Evolutionary conservation across 1,140 invertebrate species (phyloP).

Genomic region (Drosophila insularis): DNA sequence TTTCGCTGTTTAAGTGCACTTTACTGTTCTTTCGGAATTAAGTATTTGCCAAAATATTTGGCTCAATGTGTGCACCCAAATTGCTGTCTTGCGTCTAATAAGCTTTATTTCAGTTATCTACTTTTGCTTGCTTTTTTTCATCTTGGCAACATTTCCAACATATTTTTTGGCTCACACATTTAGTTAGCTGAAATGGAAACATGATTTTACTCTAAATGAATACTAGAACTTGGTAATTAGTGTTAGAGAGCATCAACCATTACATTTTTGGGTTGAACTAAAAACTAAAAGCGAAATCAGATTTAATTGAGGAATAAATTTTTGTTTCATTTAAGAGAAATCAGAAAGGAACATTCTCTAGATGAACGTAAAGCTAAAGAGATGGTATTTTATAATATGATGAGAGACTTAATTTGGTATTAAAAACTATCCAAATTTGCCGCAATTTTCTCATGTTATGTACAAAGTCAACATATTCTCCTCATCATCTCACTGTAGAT

Average conservation of each 20-base stretch:
- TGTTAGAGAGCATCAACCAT: not conserved
- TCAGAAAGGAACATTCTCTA: no score
- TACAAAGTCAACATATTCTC: not conserved
- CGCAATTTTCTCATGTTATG: not conserved
- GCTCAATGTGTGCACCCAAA: conserved; percentile 20
- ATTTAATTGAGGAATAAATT: no score
- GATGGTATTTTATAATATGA: no score
- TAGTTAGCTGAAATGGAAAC: not conserved
- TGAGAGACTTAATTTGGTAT: no score
- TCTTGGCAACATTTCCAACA: conserved; percentile 10
- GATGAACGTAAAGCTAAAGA: no score
- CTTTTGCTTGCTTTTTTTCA: not conserved
- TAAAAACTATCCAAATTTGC: not conserved
- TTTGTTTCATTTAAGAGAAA: no score
- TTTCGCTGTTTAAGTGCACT: conserved; percentile 39
- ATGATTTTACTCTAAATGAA: not conserved
- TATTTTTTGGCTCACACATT: conserved; percentile 12
- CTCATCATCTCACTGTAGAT: not conserved
- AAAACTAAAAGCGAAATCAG: no score
- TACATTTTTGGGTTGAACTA: no score
- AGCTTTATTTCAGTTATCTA: conserved; percentile 43
- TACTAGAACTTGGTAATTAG: not conserved
- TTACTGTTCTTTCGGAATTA: conserved; percentile 31
- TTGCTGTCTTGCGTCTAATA: conserved; percentile 30
- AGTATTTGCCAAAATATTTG: conserved; percentile 24